Evolutionary conservation across 2,888 invertebrate species (phyloP).

Genomic region (Andricus curvator): DNA sequence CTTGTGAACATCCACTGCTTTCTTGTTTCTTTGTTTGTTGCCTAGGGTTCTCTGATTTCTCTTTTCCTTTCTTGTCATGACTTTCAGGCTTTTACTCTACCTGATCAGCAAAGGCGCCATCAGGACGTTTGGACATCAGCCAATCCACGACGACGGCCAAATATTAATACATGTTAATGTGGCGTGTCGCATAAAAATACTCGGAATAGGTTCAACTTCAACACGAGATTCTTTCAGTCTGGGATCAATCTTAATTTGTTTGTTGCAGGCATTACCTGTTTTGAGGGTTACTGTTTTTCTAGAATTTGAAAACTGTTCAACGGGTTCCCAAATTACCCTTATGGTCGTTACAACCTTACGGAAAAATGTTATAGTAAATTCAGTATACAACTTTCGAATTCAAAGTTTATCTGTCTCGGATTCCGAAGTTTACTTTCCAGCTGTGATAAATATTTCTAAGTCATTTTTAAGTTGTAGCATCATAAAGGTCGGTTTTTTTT

Average conservation of each 20-base stretch:
- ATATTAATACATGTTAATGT: slow-evolving; percentile 65
- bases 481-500: neutral
- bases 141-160: slow-evolving; percentile 59
- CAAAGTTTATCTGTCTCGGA: no score
- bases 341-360: no score
- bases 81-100: slow-evolving; percentile 45
- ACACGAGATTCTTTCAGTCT: no score
- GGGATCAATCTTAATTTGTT: no score
- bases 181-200: slow-evolving; percentile 26
- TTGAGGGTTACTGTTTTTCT: no score
- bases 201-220: neutral
- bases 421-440: no score
- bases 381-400: no score
- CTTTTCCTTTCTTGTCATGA: neutral
- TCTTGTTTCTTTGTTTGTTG: slow-evolving; percentile 34
- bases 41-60: slow-evolving; percentile 31
- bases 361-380: no score
- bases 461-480: neutral
- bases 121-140: slow-evolving; percentile 61
- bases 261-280: no score
- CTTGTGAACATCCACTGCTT: slow-evolving; percentile 38
- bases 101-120: slow-evolving; percentile 58
- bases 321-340: no score
- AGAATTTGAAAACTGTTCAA: no score
- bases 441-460: no score